Evolutionary conservation across 2,797 vertebrate genomes (phyloP).

Genomic region (Schizopygopsis malacanthus): DNA sequence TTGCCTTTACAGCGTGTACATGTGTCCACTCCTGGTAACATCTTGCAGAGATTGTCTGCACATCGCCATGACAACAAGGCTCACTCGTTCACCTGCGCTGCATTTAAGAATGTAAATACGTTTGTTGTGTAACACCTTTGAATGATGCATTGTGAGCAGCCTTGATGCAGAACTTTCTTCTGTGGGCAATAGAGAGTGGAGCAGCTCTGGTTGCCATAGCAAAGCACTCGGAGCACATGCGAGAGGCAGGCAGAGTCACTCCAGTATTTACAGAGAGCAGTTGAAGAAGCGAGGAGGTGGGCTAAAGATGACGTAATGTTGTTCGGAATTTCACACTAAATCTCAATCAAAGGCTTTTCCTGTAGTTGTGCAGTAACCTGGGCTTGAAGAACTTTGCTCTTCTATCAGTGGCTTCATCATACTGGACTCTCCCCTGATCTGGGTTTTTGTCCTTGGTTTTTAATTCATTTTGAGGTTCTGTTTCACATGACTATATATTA

Average conservation of each 20-base stretch:
- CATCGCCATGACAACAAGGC: conserved; percentile 59
- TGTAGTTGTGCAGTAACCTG: neutral
- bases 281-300: conserved; percentile 21
- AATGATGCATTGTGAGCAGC: conserved; percentile 54
- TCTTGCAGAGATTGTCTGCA: conserved; percentile 8
- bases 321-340: neutral
- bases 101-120: conserved; percentile 56
- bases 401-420: neutral
- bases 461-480: neutral
- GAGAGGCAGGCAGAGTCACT: conserved; percentile 28
- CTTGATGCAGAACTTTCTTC: conserved; percentile 54
- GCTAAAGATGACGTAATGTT: neutral
- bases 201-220: conserved; percentile 66
- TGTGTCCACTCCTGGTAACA: conserved; percentile 9
- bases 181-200: conserved; percentile 47
- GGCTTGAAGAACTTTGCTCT: neutral
- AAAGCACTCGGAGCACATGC: conserved; percentile 44
- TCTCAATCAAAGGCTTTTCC: neutral
- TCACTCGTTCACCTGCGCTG: conserved; percentile 56
- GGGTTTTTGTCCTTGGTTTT: neutral
- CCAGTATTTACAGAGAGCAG: conserved; percentile 13
- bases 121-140: conserved; percentile 59
- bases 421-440: neutral
- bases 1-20: conserved; percentile 19
- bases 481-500: neutral